Percentiles rank a stretch among this genome's conserved stretches.
Evolutionary conservation across 2,797 vertebrate species (phyloP).

Genomic region (Catharus ustulatus): DNA sequence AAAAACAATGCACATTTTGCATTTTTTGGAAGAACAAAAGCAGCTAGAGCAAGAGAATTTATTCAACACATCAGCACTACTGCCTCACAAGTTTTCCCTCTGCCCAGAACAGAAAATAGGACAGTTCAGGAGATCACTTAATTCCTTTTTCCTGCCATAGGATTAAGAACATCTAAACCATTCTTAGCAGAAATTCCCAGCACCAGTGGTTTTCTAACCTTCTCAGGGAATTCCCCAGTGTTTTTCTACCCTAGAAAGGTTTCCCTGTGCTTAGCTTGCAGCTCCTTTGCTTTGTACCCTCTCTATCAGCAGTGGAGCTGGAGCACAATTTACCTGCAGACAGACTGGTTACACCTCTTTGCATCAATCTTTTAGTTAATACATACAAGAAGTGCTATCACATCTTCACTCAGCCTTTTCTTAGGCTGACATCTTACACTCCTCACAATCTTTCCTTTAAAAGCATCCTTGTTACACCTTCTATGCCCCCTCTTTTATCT

Average conservation of each 20-base stretch:
- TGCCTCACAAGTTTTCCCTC: not conserved
- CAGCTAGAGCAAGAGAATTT: not conserved
- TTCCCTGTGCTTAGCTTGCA: not conserved
- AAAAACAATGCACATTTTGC: not conserved
- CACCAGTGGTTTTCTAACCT: not conserved
- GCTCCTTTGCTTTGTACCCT: not conserved
- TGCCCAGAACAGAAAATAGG: not conserved
- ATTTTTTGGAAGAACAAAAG: conserved; percentile 4
- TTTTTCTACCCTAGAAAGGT: not conserved
- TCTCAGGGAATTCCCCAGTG: not conserved
- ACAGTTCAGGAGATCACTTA: not conserved
- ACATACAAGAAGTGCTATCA: not conserved
- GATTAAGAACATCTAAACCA: not conserved
- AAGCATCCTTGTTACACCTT: not conserved
- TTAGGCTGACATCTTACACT: not conserved
- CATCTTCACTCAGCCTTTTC: not conserved
- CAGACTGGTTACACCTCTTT: not conserved
- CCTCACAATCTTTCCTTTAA: not conserved
- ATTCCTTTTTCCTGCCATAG: not conserved
- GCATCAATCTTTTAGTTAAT: not conserved
- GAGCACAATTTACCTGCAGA: not conserved
- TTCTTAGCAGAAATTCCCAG: not conserved
- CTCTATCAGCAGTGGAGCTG: not conserved
- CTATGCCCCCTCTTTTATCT: not conserved
- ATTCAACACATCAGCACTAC: not conserved